phyloP scores from a whole-genome alignment of 2,113 vertebrate species.

The Zeus faber region DNA sequence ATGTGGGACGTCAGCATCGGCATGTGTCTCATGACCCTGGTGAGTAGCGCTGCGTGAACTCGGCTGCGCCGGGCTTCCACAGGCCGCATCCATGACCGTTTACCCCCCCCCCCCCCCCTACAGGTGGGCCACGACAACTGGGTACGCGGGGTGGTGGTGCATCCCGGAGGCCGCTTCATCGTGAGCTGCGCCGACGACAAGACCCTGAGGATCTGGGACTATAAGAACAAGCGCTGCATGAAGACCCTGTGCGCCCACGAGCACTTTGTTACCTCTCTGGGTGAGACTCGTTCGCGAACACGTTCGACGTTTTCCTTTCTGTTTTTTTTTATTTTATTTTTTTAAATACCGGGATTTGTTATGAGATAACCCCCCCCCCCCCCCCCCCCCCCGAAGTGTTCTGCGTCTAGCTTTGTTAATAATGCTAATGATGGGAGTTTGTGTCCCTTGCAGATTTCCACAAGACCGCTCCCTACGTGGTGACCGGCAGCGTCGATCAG shows the following conservation, averaged over 20 bases:
- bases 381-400: too few species aligned
- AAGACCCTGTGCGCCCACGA: conserved; percentile 98
- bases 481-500: conserved; percentile 99
- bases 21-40: conserved; percentile 99
- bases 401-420: too few species aligned
- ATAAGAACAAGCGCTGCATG: conserved; percentile 99
- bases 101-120: neutral
- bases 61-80: neutral
- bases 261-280: conserved; percentile 99
- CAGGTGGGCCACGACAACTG: conserved; percentile 99
- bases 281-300: conserved; percentile 68
- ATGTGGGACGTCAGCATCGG: conserved; percentile 99
- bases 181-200: conserved; percentile 99
- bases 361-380: too few species aligned
- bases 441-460: conserved; percentile 88
- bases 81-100: neutral
- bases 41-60: conserved; percentile 33
- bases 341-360: too few species aligned
- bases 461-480: conserved; percentile 97
- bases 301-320: neutral
- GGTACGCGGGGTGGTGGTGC: conserved; percentile 95
- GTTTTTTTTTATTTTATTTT: too few species aligned
- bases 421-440: too few species aligned
- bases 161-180: conserved; percentile 97
- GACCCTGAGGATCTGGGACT: conserved; percentile 98